phyloP scores from a whole-genome alignment of 2,113 vertebrate genomes.

The Podarcis cretensis region DNA sequence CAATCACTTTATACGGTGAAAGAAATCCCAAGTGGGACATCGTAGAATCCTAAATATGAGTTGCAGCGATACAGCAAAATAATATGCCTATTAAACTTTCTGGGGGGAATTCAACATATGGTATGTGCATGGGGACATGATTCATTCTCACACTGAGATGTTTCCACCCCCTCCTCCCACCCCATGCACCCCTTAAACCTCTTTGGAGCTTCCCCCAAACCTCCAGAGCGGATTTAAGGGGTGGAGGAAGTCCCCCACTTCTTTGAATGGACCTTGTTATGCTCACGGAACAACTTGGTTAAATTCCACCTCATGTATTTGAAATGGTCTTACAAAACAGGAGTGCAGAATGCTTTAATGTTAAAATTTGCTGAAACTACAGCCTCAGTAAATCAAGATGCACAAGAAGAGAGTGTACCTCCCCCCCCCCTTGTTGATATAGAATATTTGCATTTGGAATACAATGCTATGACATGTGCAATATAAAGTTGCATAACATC shows the following conservation, averaged over 20 bases:
- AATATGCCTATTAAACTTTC: conserved; percentile 17
- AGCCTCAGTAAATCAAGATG: neutral
- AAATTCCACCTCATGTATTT: neutral
- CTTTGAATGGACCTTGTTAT: no score
- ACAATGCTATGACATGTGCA: neutral
- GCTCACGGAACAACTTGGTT: no score
- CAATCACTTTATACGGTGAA: neutral
- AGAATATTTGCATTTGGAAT: conserved; percentile 23
- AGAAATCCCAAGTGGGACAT: neutral
- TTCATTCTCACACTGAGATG: no score
- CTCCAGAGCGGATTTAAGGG: no score
- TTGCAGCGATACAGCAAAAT: neutral
- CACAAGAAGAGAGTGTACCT: neutral
- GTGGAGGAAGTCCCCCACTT: no score
- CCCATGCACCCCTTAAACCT: no score
- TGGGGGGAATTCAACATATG: neutral
- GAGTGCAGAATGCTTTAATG: neutral
- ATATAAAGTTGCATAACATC: conserved; percentile 48
- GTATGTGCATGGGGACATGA: no score
- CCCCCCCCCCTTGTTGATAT: neutral
- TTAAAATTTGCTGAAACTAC: neutral
- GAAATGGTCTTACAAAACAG: conserved; percentile 11
- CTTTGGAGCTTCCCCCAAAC: no score
- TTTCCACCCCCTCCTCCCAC: no score
- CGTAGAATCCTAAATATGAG: neutral